Evolutionary conservation across 1,140 invertebrate genomes (phyloP).

Genomic region (Asbolus verrucosus): DNA sequence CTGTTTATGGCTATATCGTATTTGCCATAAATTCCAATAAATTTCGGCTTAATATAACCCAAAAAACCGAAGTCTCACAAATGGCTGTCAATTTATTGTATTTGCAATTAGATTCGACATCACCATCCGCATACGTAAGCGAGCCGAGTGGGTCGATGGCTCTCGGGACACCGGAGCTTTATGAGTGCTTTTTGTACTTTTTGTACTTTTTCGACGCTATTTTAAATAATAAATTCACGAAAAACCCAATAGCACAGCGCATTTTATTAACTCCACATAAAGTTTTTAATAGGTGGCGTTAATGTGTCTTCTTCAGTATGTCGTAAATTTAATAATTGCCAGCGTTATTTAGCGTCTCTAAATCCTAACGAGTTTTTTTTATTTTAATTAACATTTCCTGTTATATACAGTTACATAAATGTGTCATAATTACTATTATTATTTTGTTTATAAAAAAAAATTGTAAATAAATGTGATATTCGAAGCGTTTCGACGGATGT

Average conservation of each 20-base stretch:
- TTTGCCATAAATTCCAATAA: neutral
- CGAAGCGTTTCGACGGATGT: neutral
- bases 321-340: conserved; percentile 10
- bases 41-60: neutral
- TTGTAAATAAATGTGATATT: neutral
- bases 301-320: neutral
- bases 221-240: conserved; percentile 17
- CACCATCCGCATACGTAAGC: conserved; percentile 30
- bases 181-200: conserved; percentile 25
- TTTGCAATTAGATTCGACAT: conserved; percentile 22
- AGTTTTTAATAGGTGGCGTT: too few species aligned
- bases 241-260: conserved; percentile 10
- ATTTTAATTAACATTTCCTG: conserved; percentile 31
- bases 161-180: conserved; percentile 20
- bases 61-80: neutral
- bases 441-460: conserved; percentile 3
- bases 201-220: conserved; percentile 9
- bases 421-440: conserved; percentile 27
- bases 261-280: conserved; percentile 7
- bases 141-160: conserved; percentile 26
- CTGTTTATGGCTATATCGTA: neutral
- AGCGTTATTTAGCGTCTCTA: neutral
- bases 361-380: conserved; percentile 14
- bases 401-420: conserved; percentile 22
- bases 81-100: conserved; percentile 2